Evolutionary conservation across 2,888 invertebrate genomes (phyloP).

Genomic region (Brachypalpus laphriformis): DNA sequence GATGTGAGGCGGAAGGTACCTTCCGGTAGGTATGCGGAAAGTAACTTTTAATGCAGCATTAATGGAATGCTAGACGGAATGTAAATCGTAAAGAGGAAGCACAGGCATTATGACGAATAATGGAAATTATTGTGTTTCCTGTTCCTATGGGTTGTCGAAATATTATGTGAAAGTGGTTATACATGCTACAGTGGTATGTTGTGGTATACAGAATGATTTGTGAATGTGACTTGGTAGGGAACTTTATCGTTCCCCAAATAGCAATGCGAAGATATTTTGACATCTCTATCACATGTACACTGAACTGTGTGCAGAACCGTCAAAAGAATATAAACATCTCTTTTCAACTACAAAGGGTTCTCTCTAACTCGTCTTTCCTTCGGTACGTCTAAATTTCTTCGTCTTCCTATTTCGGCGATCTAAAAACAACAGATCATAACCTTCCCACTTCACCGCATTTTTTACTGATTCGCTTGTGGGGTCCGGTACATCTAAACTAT

Average conservation of each 20-base stretch:
- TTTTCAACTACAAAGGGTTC: too few species aligned
- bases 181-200: neutral
- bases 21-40: neutral
- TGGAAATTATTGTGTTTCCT: constrained; percentile 8
- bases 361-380: too few species aligned
- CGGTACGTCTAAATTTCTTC: too few species aligned
- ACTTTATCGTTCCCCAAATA: neutral
- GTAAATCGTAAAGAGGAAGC: constrained; percentile 12
- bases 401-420: too few species aligned
- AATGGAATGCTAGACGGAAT: constrained; percentile 22
- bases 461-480: too few species aligned
- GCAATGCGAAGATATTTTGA: neutral
- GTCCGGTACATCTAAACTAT: too few species aligned
- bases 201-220: neutral
- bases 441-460: too few species aligned
- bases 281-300: neutral
- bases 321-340: too few species aligned
- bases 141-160: neutral
- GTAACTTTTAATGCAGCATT: constrained; percentile 39
- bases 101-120: constrained; percentile 4
- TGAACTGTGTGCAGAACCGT: too few species aligned
- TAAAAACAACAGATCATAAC: too few species aligned
- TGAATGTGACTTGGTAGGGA: neutral
- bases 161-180: neutral
- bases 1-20: neutral